Conservation (phyloP, 37 sponge, comb jelly and placozoan genomes). For the Tethya wilhelma region DNA sequence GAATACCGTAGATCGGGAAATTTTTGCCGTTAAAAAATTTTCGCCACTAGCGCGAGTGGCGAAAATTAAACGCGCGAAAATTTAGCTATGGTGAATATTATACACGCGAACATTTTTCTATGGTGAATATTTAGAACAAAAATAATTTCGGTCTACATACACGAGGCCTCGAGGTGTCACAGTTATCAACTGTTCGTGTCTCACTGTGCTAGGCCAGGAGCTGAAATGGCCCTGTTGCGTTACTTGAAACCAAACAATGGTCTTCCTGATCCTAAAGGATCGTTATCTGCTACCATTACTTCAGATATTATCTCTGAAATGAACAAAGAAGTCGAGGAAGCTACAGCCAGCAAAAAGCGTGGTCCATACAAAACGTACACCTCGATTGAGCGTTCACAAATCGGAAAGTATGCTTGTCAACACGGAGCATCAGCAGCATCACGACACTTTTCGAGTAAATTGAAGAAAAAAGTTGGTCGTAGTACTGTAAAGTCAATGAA, state of each 20-base stretch:
- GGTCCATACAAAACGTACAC: slow-evolving; percentile 18
- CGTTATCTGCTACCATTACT: not conserved
- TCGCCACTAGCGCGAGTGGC: too few relatives aligned
- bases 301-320: not conserved
- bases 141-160: too few relatives aligned
- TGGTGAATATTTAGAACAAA: too few relatives aligned
- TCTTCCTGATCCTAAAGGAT: too few relatives aligned
- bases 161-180: too few relatives aligned
- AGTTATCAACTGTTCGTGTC: too few relatives aligned
- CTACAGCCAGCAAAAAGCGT: not conserved
- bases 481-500: slow-evolving; percentile 27
- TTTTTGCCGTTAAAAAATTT: too few relatives aligned
- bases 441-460: slow-evolving; percentile 9
- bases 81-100: too few relatives aligned
- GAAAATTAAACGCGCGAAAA: too few relatives aligned
- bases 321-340: slow-evolving; percentile 12
- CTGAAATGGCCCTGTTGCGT: slow-evolving; percentile 24
- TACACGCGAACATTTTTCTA: too few relatives aligned
- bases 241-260: slow-evolving; percentile 21
- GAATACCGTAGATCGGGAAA: too few relatives aligned
- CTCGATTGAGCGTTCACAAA: not conserved
- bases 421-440: slow-evolving; percentile 39
- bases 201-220: too few relatives aligned
- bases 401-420: slow-evolving; percentile 18
- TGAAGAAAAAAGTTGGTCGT: not conserved